Evolutionary conservation across 2,113 vertebrate genomes (phyloP), one percentile per base, ranked within the genome.

Genomic region (Pachyramphus minor): DNA sequence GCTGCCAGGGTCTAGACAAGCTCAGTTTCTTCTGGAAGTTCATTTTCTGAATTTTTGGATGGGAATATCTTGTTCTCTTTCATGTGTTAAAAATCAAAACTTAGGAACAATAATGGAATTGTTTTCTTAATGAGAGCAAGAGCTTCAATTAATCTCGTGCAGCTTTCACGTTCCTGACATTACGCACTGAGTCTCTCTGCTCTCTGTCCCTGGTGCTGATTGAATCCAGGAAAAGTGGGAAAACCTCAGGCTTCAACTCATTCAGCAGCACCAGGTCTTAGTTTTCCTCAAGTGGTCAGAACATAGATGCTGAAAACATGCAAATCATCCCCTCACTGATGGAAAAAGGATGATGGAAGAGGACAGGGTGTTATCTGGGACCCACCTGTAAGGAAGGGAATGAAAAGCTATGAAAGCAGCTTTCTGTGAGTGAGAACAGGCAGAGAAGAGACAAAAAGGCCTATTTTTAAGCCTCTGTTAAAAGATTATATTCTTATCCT

Each of bases 321-420:
- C 21, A 68, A 76, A 76, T n/a, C 58, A 58, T 13, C 19, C 42
- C 30, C 68, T 35, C 12, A 2, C 12, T 50, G 9, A 28, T 3
- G 5, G 37, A 41, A 10, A 72, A 24, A 44, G 49, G 50, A 35
- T 1, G 55, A 33, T 60, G 62, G 19, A 13, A 55, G 31, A 59
- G 5, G 3, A 41, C 6, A 8, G 35, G 7, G 4, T 3, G 7
- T 35, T 10, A 0, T 11, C 12, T 78, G 5, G 63, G 28, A 45
- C 33, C 66, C 50, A 21, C 39, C 31, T 14, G 27, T 6, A 63
- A 52, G 52, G n/a, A 56, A 67, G 24, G 30, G 27, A 84, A 58
- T 1, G 2, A n/a, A 13, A 15, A 14, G 28, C 7, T 39, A 44
- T 18, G 86, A 76, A 53, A 8, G 18, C 31, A 37, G 45, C 53